These are phyloP conservation scores for Amazona guildingii DNA, from an alignment of 2,113 vertebrate species.

Conservation along the genomic window DNA sequence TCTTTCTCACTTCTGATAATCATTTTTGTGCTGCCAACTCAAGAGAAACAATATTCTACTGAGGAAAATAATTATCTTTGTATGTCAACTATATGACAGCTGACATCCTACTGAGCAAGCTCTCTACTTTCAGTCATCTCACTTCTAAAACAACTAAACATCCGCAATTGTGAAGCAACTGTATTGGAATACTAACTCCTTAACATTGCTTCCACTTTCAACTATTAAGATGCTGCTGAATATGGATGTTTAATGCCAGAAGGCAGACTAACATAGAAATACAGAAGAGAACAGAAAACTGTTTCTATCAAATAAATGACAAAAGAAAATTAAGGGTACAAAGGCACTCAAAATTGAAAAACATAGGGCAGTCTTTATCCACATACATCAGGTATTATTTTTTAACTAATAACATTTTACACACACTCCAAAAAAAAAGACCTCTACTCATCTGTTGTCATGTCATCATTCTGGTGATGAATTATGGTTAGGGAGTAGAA, in stretches of 20 bases:
- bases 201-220: background rate
- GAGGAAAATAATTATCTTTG: slow-evolving; percentile 8
- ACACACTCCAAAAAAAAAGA: background rate
- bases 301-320: background rate
- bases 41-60: slow-evolving; percentile 10
- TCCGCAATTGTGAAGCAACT: background rate
- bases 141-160: background rate
- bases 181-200: background rate
- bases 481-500: background rate
- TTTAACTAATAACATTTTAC: background rate
- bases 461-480: background rate
- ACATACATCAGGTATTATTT: background rate
- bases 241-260: background rate
- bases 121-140: background rate
- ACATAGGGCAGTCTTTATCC: background rate
- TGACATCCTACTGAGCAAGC: slow-evolving; percentile 27
- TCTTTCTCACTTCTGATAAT: slow-evolving; percentile 21
- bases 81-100: background rate
- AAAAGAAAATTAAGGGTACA: background rate
- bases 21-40: slow-evolving; percentile 46
- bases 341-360: background rate
- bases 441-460: background rate
- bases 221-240: background rate
- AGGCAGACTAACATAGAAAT: background rate
- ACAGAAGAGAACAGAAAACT: background rate